These are phyloP conservation scores for Cheirogaleus major DNA, from an alignment of 2,797 vertebrate species.

Conservation along the genomic window DNA sequence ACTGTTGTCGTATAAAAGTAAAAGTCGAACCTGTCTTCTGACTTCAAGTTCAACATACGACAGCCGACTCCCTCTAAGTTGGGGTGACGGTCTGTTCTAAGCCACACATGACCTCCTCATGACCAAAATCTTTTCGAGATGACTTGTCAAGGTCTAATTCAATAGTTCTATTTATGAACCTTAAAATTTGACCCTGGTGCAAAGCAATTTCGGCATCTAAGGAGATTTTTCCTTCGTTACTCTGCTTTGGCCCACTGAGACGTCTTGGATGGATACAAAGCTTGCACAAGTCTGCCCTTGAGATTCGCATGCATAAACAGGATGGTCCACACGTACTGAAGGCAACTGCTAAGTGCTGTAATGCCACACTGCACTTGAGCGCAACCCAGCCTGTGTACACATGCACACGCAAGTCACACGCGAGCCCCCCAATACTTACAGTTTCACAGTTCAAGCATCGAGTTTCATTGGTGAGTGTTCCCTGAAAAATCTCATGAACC, in stretches of 20 bases:
- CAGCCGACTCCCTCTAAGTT: background rate
- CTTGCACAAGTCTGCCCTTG: background rate
- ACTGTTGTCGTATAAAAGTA: background rate
- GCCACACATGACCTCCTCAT: background rate
- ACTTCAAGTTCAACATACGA: background rate
- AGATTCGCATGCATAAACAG: background rate
- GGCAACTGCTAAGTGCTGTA: background rate
- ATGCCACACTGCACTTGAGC: background rate
- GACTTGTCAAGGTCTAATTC: background rate
- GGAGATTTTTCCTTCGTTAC: background rate
- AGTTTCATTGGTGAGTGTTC: slow-evolving; percentile 98
- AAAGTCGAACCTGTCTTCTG: background rate
- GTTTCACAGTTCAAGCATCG: slow-evolving; percentile 99
- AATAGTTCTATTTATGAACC: background rate
- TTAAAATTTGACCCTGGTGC: background rate
- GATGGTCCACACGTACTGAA: background rate
- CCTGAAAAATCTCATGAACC: slow-evolving; percentile 99
- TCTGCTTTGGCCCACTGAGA: background rate
- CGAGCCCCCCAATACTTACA: slow-evolving; percentile 78
- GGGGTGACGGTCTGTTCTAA: background rate
- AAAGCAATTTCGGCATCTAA: background rate
- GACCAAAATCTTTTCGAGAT: background rate
- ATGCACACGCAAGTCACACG: rapidly evolving
- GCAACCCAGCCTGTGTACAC: background rate
- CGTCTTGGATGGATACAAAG: background rate